A percentile compares a stretch with the other conserved stretches of the same genome.
These are phyloP conservation scores for Oplegnathus fasciatus DNA, from an alignment of 2,113 vertebrate species.

Conservation along the genomic window DNA sequence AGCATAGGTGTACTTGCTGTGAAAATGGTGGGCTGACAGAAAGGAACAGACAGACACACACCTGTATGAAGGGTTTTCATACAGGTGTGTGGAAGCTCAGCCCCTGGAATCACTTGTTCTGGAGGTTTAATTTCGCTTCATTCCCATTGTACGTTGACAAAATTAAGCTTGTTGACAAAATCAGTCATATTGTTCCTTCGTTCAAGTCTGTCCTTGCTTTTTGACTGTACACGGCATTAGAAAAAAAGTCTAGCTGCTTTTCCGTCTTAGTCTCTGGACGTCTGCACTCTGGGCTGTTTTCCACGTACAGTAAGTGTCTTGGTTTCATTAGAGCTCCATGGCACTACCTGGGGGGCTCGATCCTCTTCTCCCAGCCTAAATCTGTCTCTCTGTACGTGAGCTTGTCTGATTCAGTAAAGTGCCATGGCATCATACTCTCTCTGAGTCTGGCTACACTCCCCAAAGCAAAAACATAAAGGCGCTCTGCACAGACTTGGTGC, in stretches of 20 bases:
- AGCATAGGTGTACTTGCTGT: not conserved
- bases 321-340: not conserved
- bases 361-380: not conserved
- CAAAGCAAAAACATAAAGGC: not conserved
- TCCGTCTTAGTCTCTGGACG: not conserved
- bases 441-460: not conserved
- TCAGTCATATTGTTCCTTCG: not conserved
- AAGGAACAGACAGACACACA: not conserved
- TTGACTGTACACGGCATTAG: not conserved
- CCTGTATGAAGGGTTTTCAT: too few relatives aligned
- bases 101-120: not conserved
- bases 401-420: not conserved
- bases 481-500: not conserved
- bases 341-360: not conserved
- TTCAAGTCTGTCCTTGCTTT: not conserved
- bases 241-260: not conserved
- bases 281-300: not conserved
- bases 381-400: not conserved
- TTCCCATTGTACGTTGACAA: not conserved
- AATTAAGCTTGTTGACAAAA: not conserved
- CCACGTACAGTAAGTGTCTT: not conserved
- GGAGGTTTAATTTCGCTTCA: not conserved
- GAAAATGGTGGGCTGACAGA: not conserved
- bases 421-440: not conserved
- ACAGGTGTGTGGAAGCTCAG: not conserved